A percentile compares a stretch with the other conserved stretches of the same genome.
phyloP scores from a whole-genome alignment of 2,888 invertebrate genomes.

The Folsomia candida region DNA sequence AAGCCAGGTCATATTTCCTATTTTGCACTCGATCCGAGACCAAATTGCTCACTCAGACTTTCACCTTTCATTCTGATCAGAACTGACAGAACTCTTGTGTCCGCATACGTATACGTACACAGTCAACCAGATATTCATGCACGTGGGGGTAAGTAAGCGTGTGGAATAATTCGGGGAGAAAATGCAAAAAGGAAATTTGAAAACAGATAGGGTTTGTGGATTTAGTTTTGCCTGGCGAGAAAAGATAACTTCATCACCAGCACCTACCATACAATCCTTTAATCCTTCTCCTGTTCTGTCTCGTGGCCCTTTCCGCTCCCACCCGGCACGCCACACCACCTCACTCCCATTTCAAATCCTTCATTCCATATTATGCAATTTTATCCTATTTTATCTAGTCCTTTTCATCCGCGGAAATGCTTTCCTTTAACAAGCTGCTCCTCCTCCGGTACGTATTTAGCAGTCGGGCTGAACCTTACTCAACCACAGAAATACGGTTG shows the following conservation, averaged over 20 bases:
- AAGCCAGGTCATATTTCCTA: background rate
- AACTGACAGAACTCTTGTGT: background rate
- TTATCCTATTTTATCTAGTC: constrained; percentile 3
- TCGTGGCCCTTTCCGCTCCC: background rate
- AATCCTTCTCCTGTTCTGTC: constrained; percentile 18
- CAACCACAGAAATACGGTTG: no score
- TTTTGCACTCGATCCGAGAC: background rate
- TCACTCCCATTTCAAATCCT: background rate
- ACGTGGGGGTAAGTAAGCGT: background rate
- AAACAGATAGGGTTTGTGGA: constrained; percentile 3
- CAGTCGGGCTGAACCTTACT: no score
- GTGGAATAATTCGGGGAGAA: background rate
- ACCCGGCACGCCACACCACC: background rate
- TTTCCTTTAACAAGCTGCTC: background rate
- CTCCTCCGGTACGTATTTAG: no score
- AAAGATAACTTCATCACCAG: constrained; percentile 24
- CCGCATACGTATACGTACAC: background rate
- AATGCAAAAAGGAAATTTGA: constrained; percentile 8
- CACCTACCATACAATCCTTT: constrained; percentile 23
- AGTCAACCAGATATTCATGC: background rate
- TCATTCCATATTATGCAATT: background rate
- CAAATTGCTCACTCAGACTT: background rate
- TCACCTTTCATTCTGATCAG: background rate
- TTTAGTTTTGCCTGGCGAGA: background rate
- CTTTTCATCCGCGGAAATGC: constrained; percentile 13